phyloP scores from a whole-genome alignment of 2,888 invertebrate genomes.

The Oasisia sp. region DNA sequence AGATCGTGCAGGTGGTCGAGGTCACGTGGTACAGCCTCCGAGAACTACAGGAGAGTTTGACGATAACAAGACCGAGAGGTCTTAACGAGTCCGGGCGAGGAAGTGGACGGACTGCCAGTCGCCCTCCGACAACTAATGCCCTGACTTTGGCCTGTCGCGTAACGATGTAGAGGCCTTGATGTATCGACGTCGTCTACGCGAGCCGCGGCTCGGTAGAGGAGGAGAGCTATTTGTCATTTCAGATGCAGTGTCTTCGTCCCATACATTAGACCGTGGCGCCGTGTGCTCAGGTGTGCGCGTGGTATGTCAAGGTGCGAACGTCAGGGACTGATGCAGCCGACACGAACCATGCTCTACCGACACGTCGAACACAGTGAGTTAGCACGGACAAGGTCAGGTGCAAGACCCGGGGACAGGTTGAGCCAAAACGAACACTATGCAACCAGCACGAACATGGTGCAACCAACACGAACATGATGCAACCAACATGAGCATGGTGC shows the following conservation, averaged over 20 bases:
- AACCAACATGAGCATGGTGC: not conserved
- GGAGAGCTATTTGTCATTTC: not conserved
- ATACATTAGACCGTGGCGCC: not conserved
- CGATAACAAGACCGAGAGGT: not conserved
- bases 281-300: not conserved
- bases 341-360: not conserved
- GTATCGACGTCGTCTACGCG: not conserved
- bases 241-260: not conserved
- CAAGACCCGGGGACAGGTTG: not conserved
- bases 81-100: not conserved
- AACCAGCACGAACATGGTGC: not conserved
- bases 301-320: not conserved
- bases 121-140: not conserved
- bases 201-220: not conserved
- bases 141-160: not conserved
- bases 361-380: too few relatives aligned
- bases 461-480: too few relatives aligned
- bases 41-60: not conserved
- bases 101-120: not conserved
- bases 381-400: too few relatives aligned
- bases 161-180: not conserved
- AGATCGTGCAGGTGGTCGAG: not conserved
- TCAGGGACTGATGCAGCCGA: not conserved
- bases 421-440: not conserved
- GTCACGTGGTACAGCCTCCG: not conserved